phyloP scores from a whole-genome alignment of 2,888 invertebrate genomes.

The Athetis lepigone region DNA sequence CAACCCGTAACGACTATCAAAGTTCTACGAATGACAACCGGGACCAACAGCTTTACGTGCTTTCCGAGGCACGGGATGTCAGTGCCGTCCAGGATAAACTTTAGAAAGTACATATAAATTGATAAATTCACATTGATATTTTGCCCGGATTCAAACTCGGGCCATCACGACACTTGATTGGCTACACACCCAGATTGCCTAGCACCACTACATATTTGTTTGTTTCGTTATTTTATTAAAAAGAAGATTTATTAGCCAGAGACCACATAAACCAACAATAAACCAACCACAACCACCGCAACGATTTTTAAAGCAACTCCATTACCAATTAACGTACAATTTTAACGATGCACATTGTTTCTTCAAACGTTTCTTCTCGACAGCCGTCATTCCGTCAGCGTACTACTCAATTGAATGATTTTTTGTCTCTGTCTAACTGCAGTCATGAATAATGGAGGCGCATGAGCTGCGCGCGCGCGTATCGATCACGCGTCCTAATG shows the following conservation, averaged over 20 bases:
- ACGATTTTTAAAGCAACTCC: background rate
- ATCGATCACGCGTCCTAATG: slow-evolving; percentile 66
- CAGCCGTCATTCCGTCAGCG: slow-evolving; percentile 51
- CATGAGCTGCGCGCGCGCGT: slow-evolving; percentile 57
- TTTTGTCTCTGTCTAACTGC: slow-evolving; percentile 49
- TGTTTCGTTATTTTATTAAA: too few species aligned
- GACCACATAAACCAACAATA: background rate
- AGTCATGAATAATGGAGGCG: slow-evolving; percentile 57
- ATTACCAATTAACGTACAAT: slow-evolving; percentile 44
- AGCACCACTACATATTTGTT: too few species aligned
- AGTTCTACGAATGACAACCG: too few species aligned
- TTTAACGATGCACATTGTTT: slow-evolving; percentile 48
- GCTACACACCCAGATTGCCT: too few species aligned
- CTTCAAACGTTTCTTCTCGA: slow-evolving; percentile 25
- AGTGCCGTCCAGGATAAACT: too few species aligned
- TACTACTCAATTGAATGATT: slow-evolving; percentile 58
- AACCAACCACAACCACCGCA: background rate
- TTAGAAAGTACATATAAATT: too few species aligned
- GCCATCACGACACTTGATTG: too few species aligned
- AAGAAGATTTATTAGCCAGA: background rate
- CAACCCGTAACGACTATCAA: too few species aligned
- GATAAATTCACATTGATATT: too few species aligned
- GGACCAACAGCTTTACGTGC: too few species aligned
- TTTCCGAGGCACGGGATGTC: too few species aligned
- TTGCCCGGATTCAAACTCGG: too few species aligned